Conservation (phyloP, 2,797 vertebrate species). For the Phrynocephalus guinanensis region DNA sequence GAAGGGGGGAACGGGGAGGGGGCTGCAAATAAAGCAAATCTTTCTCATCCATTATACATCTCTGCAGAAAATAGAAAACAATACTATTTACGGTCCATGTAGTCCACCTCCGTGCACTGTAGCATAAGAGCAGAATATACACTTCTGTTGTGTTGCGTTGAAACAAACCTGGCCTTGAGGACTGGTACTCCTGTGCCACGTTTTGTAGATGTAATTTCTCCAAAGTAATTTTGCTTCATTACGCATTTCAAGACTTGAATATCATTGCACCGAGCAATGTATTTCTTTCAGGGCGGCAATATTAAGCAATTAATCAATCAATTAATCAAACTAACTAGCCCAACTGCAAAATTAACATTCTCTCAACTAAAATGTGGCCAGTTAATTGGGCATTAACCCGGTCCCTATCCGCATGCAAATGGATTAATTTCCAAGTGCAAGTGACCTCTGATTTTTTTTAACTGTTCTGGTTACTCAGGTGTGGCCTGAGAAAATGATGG, state of each 20-base stretch:
- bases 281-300: background rate
- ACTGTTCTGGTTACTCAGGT: background rate
- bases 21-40: slow-evolving; percentile 39
- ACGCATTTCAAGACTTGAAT: slow-evolving; percentile 19
- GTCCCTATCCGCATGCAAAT: background rate
- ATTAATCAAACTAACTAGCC: background rate
- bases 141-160: background rate
- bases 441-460: background rate
- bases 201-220: slow-evolving; percentile 7
- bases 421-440: background rate
- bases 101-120: background rate
- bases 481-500: background rate
- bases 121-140: background rate
- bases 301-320: background rate
- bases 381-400: background rate
- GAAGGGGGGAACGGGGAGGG: background rate
- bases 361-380: background rate
- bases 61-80: slow-evolving; percentile 14
- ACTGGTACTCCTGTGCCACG: too few relatives aligned
- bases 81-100: background rate
- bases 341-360: background rate
- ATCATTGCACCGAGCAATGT: background rate
- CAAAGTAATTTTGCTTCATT: slow-evolving; percentile 31
- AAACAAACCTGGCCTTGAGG: background rate
- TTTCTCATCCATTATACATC: slow-evolving; percentile 38